Evolutionary conservation across 2,113 vertebrate genomes (phyloP), one percentile per base, ranked within the genome.

Genomic region (Lepidothrix coronata): DNA sequence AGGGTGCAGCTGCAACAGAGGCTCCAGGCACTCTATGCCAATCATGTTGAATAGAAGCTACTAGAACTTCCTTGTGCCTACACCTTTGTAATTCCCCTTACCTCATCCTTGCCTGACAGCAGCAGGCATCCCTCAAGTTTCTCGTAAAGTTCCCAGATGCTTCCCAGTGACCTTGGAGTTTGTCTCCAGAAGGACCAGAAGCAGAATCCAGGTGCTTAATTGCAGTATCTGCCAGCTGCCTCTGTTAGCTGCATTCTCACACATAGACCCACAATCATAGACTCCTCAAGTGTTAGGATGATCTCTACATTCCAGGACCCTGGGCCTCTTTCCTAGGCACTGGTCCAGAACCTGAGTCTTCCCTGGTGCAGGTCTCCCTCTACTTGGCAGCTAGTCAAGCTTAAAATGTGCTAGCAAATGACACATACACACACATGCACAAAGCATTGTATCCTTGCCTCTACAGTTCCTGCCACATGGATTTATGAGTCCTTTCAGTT

Each of bases 121-220:
- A 71, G 30, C 5, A 24, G 49, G 10, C 19, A 58, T 30, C 14
- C 17, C 49, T 70, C 22, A 52, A 11, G 10, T 41, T 54, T 83
- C 12, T 73, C 55, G 75, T 23, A n/a, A 0, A 0, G 2, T 41
- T 55, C 19, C 20, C 43, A 43, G n/a, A 27, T 1, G 1, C 80
- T 81, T 72, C 17, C 33, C 33, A 44, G 4, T 11, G 5, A 44
- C 33, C 39, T 68, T 81, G 59, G 27, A 49, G 23, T 30, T 80
- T 72, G 14, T 58, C 8, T 24, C 8, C 35, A 35, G 33, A 63
- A 63, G 30, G 39, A 67, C 30, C 39, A 67, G 46, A 58, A 62
- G 20, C 19, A 43, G 46, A 85, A 85, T 3, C 8, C 30, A 63
- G 14, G n/a, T 22, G 30, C 37, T 63, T 31, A 88, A 49, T 27